Conservation (phyloP, 2,888 invertebrate genomes). For the Netelia melanura region DNA sequence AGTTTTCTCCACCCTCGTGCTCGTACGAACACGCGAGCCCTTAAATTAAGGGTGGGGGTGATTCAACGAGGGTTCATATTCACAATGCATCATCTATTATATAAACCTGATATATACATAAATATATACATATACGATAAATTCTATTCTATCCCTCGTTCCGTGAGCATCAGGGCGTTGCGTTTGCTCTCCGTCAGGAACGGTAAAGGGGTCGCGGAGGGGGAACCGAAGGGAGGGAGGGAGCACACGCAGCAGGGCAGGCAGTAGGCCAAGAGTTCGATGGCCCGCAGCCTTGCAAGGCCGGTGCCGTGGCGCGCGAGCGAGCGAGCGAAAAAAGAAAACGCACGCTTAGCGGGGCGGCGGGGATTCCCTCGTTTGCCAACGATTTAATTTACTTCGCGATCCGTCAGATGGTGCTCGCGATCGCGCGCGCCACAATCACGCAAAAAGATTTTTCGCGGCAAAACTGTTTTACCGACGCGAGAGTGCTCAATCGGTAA, state of each 20-base stretch:
- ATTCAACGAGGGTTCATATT: background rate
- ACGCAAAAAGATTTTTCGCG: constrained; percentile 31
- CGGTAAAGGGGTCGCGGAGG: constrained; percentile 13
- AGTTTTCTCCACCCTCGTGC: constrained; percentile 26
- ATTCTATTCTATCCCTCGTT: constrained; percentile 29
- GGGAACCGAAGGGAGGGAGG: background rate
- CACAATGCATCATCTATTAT: constrained; percentile 26
- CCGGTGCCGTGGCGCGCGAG: constrained; percentile 70
- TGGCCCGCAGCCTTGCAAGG: constrained; percentile 84
- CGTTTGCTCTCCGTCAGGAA: constrained; percentile 25
- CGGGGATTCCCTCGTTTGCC: constrained; percentile 64
- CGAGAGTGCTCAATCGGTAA: constrained; percentile 30
- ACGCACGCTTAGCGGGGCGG: background rate
- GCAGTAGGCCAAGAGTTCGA: constrained; percentile 83
- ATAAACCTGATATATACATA: background rate
- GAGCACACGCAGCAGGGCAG: constrained; percentile 62
- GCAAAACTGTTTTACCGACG: constrained; percentile 74
- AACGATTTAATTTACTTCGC: constrained; percentile 59
- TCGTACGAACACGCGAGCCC: constrained; percentile 11
- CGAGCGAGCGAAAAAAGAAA: constrained; percentile 29
- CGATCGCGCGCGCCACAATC: constrained; percentile 14
- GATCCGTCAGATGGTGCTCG: constrained; percentile 71
- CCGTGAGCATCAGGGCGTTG: constrained; percentile 64
- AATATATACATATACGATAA: background rate
- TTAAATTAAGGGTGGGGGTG: background rate